Evolutionary conservation across 2,797 vertebrate genomes (phyloP).

Genomic region (Odontamblyopus rebecca): DNA sequence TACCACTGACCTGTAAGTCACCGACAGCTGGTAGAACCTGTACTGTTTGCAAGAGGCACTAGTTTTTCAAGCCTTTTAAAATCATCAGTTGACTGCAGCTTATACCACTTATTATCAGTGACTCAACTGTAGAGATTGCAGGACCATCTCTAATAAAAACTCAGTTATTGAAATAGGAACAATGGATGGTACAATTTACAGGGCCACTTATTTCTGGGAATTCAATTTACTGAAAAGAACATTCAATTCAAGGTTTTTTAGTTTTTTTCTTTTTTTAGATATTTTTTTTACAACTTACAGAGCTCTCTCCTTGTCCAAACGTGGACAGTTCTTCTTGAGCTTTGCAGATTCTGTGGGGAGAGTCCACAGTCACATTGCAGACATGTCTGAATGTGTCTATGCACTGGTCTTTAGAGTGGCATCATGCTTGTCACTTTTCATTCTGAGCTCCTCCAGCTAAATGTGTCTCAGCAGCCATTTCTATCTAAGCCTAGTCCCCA

Average conservation of each 20-base stretch:
- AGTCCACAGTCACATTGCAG: conserved; percentile 9
- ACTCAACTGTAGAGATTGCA: background rate
- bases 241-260: too few relatives aligned
- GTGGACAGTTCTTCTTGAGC: background rate
- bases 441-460: conserved; percentile 42
- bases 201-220: too few relatives aligned
- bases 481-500: conserved; percentile 51
- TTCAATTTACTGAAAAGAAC: too few relatives aligned
- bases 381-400: conserved; percentile 12
- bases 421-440: conserved; percentile 45
- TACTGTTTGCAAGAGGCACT: background rate
- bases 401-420: conserved; percentile 15
- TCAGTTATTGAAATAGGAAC: background rate
- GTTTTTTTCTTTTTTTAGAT: too few relatives aligned
- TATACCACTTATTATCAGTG: too few relatives aligned
- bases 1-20: conserved; percentile 91
- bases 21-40: background rate
- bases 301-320: background rate
- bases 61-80: background rate
- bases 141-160: background rate
- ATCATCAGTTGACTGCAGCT: too few relatives aligned
- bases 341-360: background rate
- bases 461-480: conserved; percentile 50
- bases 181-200: background rate
- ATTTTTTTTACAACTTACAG: background rate